Evolutionary conservation across 1,140 invertebrate genomes (phyloP).

Genomic region (Aphelenchoides avenae): DNA sequence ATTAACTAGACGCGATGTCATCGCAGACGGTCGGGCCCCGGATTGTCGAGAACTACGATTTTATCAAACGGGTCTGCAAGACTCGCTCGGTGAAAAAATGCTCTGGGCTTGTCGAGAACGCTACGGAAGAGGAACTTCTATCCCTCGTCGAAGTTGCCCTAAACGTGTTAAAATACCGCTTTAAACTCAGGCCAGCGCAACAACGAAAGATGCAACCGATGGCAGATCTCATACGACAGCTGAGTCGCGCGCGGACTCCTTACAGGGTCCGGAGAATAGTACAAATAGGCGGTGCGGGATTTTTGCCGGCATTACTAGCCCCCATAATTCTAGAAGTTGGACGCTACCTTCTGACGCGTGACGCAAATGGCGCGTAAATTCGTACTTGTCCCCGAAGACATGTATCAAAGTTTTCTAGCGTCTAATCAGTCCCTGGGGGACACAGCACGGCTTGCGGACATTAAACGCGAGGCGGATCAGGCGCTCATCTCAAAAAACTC

Average conservation of each 20-base stretch:
- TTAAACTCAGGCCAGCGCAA: too few species aligned
- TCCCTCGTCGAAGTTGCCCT: constrained; percentile 7
- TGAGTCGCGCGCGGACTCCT: neutral
- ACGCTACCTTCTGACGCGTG: too few species aligned
- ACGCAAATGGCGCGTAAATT: constrained; percentile 17
- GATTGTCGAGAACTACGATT: constrained; percentile 6
- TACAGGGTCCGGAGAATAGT: too few species aligned
- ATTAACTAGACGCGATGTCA: constrained; percentile 16
- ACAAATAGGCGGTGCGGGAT: neutral
- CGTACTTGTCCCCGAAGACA: constrained; percentile 11
- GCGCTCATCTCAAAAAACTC: too few species aligned
- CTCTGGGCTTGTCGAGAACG: neutral
- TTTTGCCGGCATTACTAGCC: constrained; percentile 2
- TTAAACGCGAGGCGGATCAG: too few species aligned
- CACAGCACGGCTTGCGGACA: too few species aligned
- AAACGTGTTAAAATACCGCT: neutral
- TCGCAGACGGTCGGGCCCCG: constrained; percentile 1
- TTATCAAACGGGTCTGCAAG: neutral
- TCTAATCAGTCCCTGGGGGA: too few species aligned
- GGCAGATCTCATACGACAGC: neutral
- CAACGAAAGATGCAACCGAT: neutral
- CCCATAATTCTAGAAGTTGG: constrained; percentile 6
- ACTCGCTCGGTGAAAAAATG: constrained; percentile 4
- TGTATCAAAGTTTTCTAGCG: constrained; percentile 13
- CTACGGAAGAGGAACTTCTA: constrained; percentile 4